Evolutionary conservation across 2,888 invertebrate species (phyloP).

Genomic region (Ophion obscuratus): DNA sequence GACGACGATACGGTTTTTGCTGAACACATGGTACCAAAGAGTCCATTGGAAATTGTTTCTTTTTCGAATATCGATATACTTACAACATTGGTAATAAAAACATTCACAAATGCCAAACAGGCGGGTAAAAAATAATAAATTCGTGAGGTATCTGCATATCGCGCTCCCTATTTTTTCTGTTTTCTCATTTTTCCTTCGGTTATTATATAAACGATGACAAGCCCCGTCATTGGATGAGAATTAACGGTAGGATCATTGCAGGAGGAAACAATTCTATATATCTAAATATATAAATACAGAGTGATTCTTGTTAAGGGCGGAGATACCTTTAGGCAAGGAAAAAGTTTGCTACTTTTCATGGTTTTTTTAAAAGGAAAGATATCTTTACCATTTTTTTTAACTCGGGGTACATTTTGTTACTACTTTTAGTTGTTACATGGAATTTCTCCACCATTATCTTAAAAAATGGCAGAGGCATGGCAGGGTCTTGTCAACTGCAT

Average conservation of each 20-base stretch:
- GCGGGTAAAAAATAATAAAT: conserved; percentile 79
- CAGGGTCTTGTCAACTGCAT: no score
- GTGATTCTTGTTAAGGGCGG: no score
- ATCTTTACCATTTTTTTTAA: no score
- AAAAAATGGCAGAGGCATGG: no score
- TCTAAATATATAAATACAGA: conserved; percentile 32
- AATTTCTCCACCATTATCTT: no score
- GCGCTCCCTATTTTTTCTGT: not conserved
- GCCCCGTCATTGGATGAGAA: conserved; percentile 9
- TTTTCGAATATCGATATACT: conserved; percentile 65
- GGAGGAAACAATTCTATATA: conserved; percentile 34
- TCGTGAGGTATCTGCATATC: conserved; percentile 71
- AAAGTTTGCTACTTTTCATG: no score
- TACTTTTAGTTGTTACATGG: no score
- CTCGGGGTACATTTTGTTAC: no score
- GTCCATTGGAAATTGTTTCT: not conserved
- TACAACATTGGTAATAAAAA: conserved; percentile 77
- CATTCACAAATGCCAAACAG: conserved; percentile 79
- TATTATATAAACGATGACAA: not conserved
- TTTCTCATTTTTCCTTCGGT: conserved; percentile 41
- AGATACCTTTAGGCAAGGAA: no score
- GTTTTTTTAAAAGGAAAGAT: no score
- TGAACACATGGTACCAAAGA: not conserved
- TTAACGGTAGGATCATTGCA: conserved; percentile 20
- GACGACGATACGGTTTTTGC: not conserved